phyloP scores from a whole-genome alignment of 1,140 invertebrate genomes.

The Danaus melanippus region DNA sequence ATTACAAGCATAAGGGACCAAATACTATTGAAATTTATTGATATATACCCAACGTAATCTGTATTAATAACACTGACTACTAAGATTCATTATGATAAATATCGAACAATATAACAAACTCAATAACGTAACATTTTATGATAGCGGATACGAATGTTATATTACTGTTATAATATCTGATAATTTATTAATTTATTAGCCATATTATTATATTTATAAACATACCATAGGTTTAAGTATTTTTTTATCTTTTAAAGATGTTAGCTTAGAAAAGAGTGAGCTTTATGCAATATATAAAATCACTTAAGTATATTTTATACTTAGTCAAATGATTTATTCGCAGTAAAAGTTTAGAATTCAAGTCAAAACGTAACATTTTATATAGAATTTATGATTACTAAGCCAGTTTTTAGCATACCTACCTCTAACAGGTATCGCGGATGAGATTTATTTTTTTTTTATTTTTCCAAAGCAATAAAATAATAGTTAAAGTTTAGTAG shows the following conservation, averaged over 20 bases:
- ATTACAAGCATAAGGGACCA: conserved; percentile 71
- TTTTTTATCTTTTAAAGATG: conserved; percentile 66
- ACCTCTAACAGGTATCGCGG: conserved; percentile 6
- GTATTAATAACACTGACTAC: conserved; percentile 55
- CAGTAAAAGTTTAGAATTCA: conserved; percentile 41
- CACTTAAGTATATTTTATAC: conserved; percentile 13
- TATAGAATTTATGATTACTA: conserved; percentile 10
- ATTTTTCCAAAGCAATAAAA: conserved; percentile 66
- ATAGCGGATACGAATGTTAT: conserved; percentile 22
- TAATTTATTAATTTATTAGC: conserved; percentile 66
- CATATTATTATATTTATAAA: conserved; percentile 68
- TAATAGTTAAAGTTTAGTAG: conserved; percentile 49
- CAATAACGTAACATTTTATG: conserved; percentile 33
- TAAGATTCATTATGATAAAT: conserved; percentile 30
- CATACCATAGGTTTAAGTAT: conserved; percentile 68
- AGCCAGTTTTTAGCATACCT: no score
- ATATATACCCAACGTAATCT: conserved; percentile 36
- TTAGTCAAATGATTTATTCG: conserved; percentile 13
- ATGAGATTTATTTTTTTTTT: conserved; percentile 43
- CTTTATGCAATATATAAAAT: conserved; percentile 46
- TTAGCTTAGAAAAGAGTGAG: conserved; percentile 67
- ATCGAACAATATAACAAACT: conserved; percentile 37
- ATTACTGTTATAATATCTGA: conserved; percentile 45
- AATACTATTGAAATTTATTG: conserved; percentile 50
- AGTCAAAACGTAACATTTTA: conserved; percentile 45